These are phyloP conservation scores for Huso huso DNA, from an alignment of 2,797 vertebrate species.

Conservation along the genomic window DNA sequence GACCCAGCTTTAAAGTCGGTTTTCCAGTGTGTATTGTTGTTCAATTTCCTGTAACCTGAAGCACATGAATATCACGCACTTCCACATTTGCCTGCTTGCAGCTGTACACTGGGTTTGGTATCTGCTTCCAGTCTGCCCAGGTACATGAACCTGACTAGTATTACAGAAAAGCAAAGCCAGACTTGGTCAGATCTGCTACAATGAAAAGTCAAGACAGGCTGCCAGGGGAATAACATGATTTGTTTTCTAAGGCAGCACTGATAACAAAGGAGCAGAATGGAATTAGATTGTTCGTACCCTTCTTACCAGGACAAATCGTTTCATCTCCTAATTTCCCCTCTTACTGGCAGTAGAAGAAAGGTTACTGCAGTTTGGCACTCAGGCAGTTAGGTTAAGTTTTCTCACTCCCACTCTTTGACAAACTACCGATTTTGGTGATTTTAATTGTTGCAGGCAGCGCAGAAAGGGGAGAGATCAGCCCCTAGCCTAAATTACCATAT, in stretches of 20 bases:
- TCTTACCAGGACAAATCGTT: constrained; percentile 58
- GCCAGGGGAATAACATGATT: constrained; percentile 50
- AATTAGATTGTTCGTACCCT: constrained; percentile 61
- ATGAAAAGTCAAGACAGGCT: constrained; percentile 52
- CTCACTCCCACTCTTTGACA: constrained; percentile 35
- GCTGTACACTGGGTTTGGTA: too few relatives aligned
- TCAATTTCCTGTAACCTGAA: too few relatives aligned
- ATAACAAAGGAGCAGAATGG: constrained; percentile 53
- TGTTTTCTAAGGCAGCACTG: constrained; percentile 62
- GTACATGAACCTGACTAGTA: too few relatives aligned
- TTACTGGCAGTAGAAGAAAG: constrained; percentile 61
- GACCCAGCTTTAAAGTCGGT: too few relatives aligned
- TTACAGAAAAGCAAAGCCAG: too few relatives aligned
- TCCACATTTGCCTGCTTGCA: too few relatives aligned
- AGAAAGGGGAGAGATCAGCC: constrained; percentile 47
- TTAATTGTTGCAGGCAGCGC: constrained; percentile 42
- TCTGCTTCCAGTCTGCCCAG: too few relatives aligned
- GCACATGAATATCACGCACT: too few relatives aligned
- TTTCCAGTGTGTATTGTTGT: too few relatives aligned
- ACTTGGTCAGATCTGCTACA: constrained; percentile 30
- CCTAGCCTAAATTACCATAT: constrained; percentile 53
- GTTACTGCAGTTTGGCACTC: constrained; percentile 32
- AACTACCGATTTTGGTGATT: constrained; percentile 51
- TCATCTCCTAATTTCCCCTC: constrained; percentile 58
- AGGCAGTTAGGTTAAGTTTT: constrained; percentile 48